Evolutionary conservation across 2,888 invertebrate species (phyloP).

Genomic region (Diogma glabrata): DNA sequence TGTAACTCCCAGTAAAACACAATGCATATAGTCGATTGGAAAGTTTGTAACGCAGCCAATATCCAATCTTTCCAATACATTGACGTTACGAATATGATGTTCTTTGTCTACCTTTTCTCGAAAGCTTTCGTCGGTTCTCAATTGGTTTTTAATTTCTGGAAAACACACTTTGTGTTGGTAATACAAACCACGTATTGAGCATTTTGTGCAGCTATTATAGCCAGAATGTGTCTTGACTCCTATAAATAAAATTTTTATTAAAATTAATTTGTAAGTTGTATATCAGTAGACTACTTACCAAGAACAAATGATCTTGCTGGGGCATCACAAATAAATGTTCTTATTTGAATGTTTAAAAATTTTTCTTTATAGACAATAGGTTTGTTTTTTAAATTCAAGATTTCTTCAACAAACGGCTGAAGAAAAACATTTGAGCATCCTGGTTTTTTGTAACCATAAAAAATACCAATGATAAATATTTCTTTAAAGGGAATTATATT

Average conservation of each 20-base stretch:
- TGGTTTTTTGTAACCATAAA: not conserved
- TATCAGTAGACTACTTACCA: not conserved
- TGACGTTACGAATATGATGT: not conserved
- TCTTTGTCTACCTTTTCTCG: not conserved
- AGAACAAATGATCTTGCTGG: conserved; percentile 5
- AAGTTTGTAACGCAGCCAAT: not conserved
- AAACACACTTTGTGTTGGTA: conserved; percentile 11
- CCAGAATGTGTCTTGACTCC: conserved; percentile 8
- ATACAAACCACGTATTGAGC: not conserved
- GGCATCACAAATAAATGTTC: conserved; percentile 4
- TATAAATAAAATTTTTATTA: not conserved
- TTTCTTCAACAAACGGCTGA: not conserved
- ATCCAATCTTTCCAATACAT: not conserved
- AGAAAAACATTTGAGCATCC: not conserved
- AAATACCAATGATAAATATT: not conserved
- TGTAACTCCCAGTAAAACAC: not conserved
- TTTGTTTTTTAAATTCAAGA: not conserved
- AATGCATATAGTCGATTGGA: conserved; percentile 10
- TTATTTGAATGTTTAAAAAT: not conserved
- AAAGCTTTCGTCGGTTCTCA: not conserved
- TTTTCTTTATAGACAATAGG: not conserved
- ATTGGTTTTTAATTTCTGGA: not conserved
- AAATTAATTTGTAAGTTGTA: not conserved
- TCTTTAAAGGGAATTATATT: not conserved
- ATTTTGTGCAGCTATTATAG: conserved; percentile 9